Evolutionary conservation across 2,888 invertebrate genomes (phyloP).

Genomic region (Drosophila lutescens): DNA sequence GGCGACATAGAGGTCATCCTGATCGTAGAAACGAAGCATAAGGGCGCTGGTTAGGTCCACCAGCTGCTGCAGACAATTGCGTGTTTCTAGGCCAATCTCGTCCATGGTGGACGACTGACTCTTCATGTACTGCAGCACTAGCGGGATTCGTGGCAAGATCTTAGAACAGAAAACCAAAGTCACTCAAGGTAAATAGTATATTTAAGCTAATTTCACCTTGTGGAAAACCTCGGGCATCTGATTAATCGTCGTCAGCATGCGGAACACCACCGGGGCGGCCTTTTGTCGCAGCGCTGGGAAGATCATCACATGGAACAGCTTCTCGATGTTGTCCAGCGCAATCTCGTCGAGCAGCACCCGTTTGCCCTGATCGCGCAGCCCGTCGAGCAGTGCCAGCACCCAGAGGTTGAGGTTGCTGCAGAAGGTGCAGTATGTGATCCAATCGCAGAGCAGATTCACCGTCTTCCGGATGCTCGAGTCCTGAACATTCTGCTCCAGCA

Average conservation of each 20-base stretch:
- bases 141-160: slow-evolving; percentile 84
- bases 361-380: slow-evolving; percentile 87
- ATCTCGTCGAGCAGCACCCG: slow-evolving; percentile 87
- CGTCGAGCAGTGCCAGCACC: slow-evolving; percentile 88
- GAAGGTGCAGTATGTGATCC: slow-evolving; percentile 88
- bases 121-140: slow-evolving; percentile 86
- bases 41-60: slow-evolving; percentile 86
- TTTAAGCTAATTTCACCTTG: slow-evolving; percentile 84
- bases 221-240: slow-evolving; percentile 87
- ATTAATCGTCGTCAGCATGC: slow-evolving; percentile 87
- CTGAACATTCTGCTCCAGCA: slow-evolving; percentile 71
- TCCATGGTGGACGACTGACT: slow-evolving; percentile 85
- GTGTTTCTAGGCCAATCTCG: slow-evolving; percentile 86
- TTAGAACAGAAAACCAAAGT: slow-evolving; percentile 1
- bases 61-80: slow-evolving; percentile 86
- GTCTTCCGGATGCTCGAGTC: slow-evolving; percentile 86
- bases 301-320: slow-evolving; percentile 86
- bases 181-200: no score
- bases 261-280: slow-evolving; percentile 87
- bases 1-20: slow-evolving; percentile 85
- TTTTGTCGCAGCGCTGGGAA: slow-evolving; percentile 86
- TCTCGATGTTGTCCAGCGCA: slow-evolving; percentile 87
- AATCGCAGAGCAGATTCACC: slow-evolving; percentile 88
- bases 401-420: slow-evolving; percentile 88
- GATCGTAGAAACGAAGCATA: slow-evolving; percentile 85